Percentiles rank a stretch among this genome's conserved stretches.
phyloP scores from a whole-genome alignment of 2,113 vertebrate genomes.

The Felis chaus region DNA sequence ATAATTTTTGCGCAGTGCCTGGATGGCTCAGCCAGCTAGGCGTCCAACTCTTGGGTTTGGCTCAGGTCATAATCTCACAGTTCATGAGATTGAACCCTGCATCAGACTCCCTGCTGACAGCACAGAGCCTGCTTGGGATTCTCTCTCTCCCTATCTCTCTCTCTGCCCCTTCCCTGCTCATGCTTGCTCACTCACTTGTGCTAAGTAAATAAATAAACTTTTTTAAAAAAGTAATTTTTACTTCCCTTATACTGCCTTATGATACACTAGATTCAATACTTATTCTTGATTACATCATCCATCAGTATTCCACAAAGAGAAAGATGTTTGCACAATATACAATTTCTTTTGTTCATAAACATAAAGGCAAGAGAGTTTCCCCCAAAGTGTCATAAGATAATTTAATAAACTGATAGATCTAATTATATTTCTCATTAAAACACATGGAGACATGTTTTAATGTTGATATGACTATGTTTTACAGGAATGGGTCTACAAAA shows the following conservation, averaged over 20 bases:
- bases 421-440: constrained; percentile 26
- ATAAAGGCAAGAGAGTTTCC: background rate
- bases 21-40: too few species aligned
- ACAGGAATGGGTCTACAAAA: background rate
- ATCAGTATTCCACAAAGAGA: background rate
- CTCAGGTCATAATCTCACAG: too few species aligned
- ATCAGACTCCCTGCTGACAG: too few species aligned
- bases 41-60: too few species aligned
- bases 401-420: background rate
- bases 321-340: background rate
- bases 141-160: too few species aligned
- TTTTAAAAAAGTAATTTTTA: background rate
- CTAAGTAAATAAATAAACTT: too few species aligned
- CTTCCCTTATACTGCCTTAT: background rate
- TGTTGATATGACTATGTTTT: background rate
- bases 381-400: background rate
- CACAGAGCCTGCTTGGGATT: too few species aligned
- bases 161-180: too few species aligned
- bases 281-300: background rate
- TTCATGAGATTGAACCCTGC: too few species aligned
- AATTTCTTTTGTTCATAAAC: background rate
- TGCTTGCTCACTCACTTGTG: too few species aligned
- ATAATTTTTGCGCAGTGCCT: too few species aligned
- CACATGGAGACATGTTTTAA: background rate
- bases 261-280: background rate